Conservation (phyloP, 2,113 vertebrate genomes). For the Leucopsar rothschildi region DNA sequence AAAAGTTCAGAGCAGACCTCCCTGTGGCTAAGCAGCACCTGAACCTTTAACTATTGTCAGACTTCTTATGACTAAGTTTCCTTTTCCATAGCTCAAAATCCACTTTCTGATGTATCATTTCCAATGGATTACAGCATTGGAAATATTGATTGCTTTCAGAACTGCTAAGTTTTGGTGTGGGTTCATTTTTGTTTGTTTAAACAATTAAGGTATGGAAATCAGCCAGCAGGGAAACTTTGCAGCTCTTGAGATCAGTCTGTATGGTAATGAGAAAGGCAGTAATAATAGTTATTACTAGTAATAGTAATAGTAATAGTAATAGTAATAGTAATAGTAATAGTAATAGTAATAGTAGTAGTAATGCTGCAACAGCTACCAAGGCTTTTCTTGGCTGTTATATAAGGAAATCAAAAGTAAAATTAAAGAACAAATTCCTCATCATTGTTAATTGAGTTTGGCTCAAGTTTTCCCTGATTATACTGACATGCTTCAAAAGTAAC, state of each 20-base stretch:
- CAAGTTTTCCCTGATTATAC: not conserved
- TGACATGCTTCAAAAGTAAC: not conserved
- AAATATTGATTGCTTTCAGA: not conserved
- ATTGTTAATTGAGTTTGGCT: not conserved
- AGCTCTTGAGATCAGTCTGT: not conserved
- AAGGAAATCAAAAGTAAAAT: not conserved
- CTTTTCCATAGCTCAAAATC: not conserved
- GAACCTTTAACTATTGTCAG: not conserved
- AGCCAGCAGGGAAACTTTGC: not conserved
- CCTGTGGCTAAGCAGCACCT: not conserved
- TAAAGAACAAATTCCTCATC: not conserved
- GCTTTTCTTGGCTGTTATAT: not conserved
- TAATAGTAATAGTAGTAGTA: not conserved
- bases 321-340: not conserved
- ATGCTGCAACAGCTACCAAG: not conserved
- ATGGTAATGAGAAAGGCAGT: not conserved
- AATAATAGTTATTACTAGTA: not conserved
- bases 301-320: not conserved
- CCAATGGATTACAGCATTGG: not conserved
- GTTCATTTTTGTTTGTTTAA: conserved; percentile 8
- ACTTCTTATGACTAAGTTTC: not conserved
- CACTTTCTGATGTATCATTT: not conserved
- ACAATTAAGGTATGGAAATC: not conserved
- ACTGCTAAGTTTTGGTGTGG: not conserved
- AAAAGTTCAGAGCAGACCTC: not conserved